These are phyloP conservation scores for Phoeniculus purpureus DNA, from an alignment of 2,797 vertebrate genomes.

Conservation along the genomic window DNA sequence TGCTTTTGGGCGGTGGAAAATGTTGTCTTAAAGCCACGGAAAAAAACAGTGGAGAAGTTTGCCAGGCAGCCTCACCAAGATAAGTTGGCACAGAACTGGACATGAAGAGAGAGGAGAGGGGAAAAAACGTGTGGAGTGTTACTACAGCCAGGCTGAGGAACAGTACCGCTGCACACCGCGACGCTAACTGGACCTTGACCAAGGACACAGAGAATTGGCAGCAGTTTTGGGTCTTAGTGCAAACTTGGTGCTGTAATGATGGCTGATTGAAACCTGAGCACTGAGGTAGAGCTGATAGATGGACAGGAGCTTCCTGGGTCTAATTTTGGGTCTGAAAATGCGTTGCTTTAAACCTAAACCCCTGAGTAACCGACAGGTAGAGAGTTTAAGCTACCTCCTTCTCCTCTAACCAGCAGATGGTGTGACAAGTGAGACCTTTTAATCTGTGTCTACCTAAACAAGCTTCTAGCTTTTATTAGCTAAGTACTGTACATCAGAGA, in stretches of 20 bases:
- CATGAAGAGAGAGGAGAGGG: background rate
- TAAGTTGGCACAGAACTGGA: background rate
- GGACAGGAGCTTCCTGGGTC: background rate
- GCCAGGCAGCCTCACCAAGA: conserved; percentile 9
- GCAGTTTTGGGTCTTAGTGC: conserved; percentile 13
- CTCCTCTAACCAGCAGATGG: background rate
- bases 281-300: background rate
- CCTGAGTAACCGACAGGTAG: background rate
- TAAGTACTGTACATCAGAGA: background rate
- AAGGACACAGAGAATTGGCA: conserved; percentile 48
- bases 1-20: conserved; percentile 31
- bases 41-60: background rate
- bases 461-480: background rate
- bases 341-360: background rate
- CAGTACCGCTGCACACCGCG: background rate
- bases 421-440: background rate
- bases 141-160: conserved; percentile 2
- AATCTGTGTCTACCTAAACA: background rate
- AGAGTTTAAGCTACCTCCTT: background rate
- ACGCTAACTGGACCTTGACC: conserved; percentile 51
- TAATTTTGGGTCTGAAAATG: conserved; percentile 12
- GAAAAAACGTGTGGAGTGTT: background rate
- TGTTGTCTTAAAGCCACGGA: conserved; percentile 27
- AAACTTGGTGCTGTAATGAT: background rate
- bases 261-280: background rate